A percentile compares a stretch with the other conserved stretches of the same genome.
Evolutionary conservation across 92 coral and sea anemone genomes (phyloP).

Genomic region (Phymanthus crucifer): DNA sequence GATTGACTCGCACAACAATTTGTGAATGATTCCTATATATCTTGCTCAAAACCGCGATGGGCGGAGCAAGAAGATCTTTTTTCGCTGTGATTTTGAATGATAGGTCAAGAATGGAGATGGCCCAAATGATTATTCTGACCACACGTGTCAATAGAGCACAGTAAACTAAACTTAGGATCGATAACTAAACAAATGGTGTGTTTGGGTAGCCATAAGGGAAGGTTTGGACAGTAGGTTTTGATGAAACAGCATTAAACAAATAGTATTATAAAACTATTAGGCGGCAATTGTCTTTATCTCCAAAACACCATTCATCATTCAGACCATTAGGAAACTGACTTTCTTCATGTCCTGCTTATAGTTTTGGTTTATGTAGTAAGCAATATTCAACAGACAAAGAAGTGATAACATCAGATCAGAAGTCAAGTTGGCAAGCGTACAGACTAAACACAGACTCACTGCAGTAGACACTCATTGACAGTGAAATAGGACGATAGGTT

Average conservation of each 20-base stretch:
- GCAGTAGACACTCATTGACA: not conserved
- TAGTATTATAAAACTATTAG: not conserved
- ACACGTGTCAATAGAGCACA: not conserved
- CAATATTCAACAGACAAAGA: not conserved
- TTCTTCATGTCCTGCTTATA: no score
- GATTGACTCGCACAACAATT: no score
- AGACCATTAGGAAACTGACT: no score
- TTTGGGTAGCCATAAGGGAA: not conserved
- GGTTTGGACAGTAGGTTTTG: not conserved
- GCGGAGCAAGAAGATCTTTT: no score
- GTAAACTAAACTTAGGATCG: not conserved
- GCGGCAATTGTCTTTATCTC: not conserved
- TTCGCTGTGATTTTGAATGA: no score
- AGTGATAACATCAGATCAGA: not conserved
- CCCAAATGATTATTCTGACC: no score
- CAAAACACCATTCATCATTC: no score
- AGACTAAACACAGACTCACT: not conserved
- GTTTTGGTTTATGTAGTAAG: not conserved
- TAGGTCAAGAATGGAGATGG: no score
- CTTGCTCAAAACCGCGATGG: no score
- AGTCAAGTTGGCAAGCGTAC: slow-evolving; percentile 4
- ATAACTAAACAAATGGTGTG: not conserved
- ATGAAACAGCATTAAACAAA: not conserved
- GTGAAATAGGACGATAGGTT: not conserved
- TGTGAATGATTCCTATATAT: no score